Conservation (phyloP, 2,888 invertebrate species). For the Aphrophora alni region DNA sequence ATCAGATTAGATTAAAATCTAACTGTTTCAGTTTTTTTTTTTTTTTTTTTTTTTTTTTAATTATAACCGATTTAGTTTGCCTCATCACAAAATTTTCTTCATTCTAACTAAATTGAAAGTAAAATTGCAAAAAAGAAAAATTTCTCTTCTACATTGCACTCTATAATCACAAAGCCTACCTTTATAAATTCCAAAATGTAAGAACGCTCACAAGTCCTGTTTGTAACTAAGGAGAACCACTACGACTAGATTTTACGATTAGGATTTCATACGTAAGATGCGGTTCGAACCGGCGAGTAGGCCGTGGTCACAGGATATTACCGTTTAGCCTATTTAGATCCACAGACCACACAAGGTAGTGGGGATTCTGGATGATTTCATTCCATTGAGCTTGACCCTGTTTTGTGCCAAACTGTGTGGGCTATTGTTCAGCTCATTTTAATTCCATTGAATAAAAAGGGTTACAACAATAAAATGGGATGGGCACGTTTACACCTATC, state of each 20-base stretch:
- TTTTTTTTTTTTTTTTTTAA: neutral
- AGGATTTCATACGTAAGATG: neutral
- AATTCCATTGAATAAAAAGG: neutral
- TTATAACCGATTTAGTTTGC: neutral
- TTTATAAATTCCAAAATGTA: neutral
- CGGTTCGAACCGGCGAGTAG: neutral
- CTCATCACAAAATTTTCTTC: neutral
- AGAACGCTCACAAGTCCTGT: neutral
- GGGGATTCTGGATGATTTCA: slow-evolving; percentile 6
- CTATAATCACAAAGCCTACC: neutral
- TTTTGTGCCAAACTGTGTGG: neutral
- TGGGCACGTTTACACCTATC: neutral
- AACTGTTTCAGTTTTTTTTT: too few relatives aligned
- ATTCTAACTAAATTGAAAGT: too few relatives aligned
- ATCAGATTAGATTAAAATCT: too few relatives aligned
- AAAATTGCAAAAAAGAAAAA: too few relatives aligned
- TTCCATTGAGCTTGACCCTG: neutral
- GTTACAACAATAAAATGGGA: neutral
- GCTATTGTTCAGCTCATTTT: neutral
- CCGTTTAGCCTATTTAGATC: neutral
- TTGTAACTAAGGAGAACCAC: neutral
- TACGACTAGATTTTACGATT: neutral
- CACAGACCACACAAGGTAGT: neutral
- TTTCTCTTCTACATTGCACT: too few relatives aligned
- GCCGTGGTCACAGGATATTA: neutral